These are phyloP conservation scores for Philereme transversata DNA, from an alignment of 2,888 invertebrate species.

Conservation along the genomic window DNA sequence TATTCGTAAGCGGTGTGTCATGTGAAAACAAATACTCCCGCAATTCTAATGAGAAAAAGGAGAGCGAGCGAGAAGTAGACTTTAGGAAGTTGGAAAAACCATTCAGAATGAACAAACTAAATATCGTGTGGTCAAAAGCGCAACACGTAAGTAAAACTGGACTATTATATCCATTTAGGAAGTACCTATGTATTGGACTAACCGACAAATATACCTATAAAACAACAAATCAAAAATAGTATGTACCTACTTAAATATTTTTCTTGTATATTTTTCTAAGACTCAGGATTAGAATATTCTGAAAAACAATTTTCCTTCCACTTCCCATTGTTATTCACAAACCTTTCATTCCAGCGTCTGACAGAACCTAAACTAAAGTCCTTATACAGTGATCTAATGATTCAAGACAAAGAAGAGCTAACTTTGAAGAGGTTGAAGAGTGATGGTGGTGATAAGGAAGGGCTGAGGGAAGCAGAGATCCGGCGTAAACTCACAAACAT, in stretches of 20 bases:
- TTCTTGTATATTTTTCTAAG: too few species aligned
- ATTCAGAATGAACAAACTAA: slow-evolving; percentile 95
- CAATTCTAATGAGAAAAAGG: slow-evolving; percentile 79
- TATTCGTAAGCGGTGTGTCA: slow-evolving; percentile 43
- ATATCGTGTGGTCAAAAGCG: slow-evolving; percentile 95
- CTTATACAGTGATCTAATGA: slow-evolving; percentile 93
- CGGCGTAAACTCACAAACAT: slow-evolving; percentile 91
- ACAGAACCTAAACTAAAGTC: slow-evolving; percentile 93
- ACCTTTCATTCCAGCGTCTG: slow-evolving; percentile 84
- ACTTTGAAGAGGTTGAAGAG: slow-evolving; percentile 91
- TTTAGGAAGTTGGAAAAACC: slow-evolving; percentile 91
- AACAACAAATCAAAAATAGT: too few species aligned
- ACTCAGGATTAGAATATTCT: too few species aligned
- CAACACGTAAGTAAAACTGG: slow-evolving; percentile 86
- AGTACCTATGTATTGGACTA: too few species aligned
- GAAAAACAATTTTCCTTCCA: too few species aligned
- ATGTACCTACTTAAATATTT: too few species aligned
- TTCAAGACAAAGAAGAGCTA: slow-evolving; percentile 96
- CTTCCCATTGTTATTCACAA: neutral
- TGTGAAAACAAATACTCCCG: slow-evolving; percentile 87
- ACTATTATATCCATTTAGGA: too few species aligned
- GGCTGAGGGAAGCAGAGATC: slow-evolving; percentile 91
- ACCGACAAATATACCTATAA: too few species aligned
- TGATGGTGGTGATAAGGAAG: slow-evolving; percentile 94
- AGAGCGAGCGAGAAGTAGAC: slow-evolving; percentile 63